Evolutionary conservation across 2,797 vertebrate genomes (phyloP), one percentile per base, ranked within the genome.

Genomic region (Scleropages formosus): DNA sequence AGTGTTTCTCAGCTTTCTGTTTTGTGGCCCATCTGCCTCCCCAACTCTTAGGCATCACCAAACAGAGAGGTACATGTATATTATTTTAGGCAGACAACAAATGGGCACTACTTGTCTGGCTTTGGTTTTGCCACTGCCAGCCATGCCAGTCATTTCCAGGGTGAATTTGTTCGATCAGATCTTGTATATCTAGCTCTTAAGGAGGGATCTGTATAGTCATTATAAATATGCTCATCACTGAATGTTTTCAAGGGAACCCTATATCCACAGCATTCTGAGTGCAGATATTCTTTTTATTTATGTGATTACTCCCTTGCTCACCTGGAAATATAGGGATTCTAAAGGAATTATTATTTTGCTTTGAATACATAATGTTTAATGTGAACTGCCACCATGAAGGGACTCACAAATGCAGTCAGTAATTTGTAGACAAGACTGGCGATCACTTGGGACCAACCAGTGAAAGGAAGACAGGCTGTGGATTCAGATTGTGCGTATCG

Each of bases 31-130:
- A 15, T 15, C 31, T 73, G 70, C 3, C 6, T 26, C 31, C 11
- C 6, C 26, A 12, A n/a, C 56, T 70, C 10, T 56, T 18, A 9
- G 26, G 46, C 4, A 22, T 24, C 22, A 6, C 51, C 24, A 39
- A 12, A 3, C 20, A 58, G n/a, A 71, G 26, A 44, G 26, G 15
- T 26, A 16, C 6, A 47, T 26, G 26, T 26, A 18, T 13, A 1
- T 24, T 56, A 56, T 61, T n/a, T n/a, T n/a, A n/a, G n/a, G n/a
- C n/a, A 10, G 59, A n/a, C 15, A 61, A 59, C 15, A 18, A 61
- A 10, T n/a, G 44, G 51, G 61, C 10, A 39, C 31, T 78, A 69
- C 75, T 51, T 79, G 60, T 75, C n/a, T 20, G 78, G 58, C 61
- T 12, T 56, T 56, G 56, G 11, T 56, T 56, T 18, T 56, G 9